phyloP scores from a whole-genome alignment of 1,140 invertebrate genomes.

The Bombus turneri region DNA sequence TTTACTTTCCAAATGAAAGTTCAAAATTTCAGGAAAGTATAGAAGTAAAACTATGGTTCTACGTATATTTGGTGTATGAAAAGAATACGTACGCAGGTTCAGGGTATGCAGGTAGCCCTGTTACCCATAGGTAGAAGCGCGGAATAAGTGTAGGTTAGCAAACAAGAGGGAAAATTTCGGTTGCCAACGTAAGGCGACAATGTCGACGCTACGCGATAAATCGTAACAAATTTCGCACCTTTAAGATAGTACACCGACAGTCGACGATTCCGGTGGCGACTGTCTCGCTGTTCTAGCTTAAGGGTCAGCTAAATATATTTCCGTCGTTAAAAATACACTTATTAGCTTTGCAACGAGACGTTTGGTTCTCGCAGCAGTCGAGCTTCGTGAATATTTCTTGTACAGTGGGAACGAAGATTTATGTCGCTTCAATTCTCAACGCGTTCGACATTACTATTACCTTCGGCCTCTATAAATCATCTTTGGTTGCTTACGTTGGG shows the following conservation, averaged over 20 bases:
- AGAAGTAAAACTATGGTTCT: too few species aligned
- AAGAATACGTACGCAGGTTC: too few species aligned
- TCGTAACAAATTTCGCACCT: background rate
- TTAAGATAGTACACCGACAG: background rate
- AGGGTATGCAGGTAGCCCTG: too few species aligned
- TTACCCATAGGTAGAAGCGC: too few species aligned
- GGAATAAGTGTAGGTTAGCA: background rate
- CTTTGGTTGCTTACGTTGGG: background rate
- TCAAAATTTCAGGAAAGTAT: too few species aligned
- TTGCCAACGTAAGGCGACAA: background rate
- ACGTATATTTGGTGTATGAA: too few species aligned
- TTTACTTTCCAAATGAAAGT: too few species aligned
- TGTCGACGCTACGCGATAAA: background rate
- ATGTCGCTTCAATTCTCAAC: background rate
- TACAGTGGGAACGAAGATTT: background rate
- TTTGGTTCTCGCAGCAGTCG: background rate
- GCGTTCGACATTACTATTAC: slow-evolving; percentile 18
- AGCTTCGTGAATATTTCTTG: background rate
- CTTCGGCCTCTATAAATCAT: slow-evolving; percentile 9
- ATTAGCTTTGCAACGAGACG: slow-evolving; percentile 10
- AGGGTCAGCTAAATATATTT: slow-evolving; percentile 32
- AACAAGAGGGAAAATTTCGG: background rate
- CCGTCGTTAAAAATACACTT: slow-evolving; percentile 20
- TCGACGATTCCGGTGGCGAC: background rate
- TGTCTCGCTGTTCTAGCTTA: background rate